Percentiles rank a stretch among this genome's conserved stretches.
phyloP scores from a whole-genome alignment of 2,797 vertebrate species.

The Serranus cabrilla region DNA sequence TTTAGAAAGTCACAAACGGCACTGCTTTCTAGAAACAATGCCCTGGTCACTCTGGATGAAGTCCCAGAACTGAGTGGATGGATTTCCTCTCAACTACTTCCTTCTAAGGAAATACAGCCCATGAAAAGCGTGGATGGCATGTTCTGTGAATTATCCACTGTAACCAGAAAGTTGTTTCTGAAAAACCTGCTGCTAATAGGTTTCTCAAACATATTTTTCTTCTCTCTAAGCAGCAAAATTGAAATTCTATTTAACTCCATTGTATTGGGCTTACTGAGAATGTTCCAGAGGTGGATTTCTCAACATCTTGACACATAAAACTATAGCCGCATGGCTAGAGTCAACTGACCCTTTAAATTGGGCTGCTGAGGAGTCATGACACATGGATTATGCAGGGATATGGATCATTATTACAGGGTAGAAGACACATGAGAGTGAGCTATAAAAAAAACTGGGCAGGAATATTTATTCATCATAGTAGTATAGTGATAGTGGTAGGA shows the following conservation, averaged over 20 bases:
- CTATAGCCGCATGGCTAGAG: conserved; percentile 37
- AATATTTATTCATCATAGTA: conserved; percentile 4
- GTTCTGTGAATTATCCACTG: conserved; percentile 13
- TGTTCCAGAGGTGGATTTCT: conserved; percentile 36
- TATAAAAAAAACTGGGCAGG: conserved; percentile 4
- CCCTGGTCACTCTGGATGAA: conserved; percentile 16
- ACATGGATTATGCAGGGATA: conserved; percentile 42
- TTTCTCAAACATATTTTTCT: conserved; percentile 14
- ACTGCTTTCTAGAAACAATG: conserved; percentile 2
- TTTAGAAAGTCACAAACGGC: conserved; percentile 20
- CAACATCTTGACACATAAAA: conserved; percentile 45
- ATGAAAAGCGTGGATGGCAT: neutral
- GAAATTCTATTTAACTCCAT: conserved; percentile 19
- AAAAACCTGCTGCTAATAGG: neutral
- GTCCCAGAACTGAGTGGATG: conserved; percentile 4
- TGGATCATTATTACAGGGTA: conserved; percentile 42
- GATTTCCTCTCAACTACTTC: conserved; percentile 26
- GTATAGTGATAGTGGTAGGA: neutral
- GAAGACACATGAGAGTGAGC: conserved; percentile 25
- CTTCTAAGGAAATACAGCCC: neutral
- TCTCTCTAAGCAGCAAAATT: conserved; percentile 14
- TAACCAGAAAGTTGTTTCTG: conserved; percentile 8
- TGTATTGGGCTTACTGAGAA: conserved; percentile 13
- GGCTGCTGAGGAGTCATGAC: conserved; percentile 40
- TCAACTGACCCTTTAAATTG: conserved; percentile 52